Conservation (phyloP, 2,113 vertebrate species). For the Gallinago paraguaiae region DNA sequence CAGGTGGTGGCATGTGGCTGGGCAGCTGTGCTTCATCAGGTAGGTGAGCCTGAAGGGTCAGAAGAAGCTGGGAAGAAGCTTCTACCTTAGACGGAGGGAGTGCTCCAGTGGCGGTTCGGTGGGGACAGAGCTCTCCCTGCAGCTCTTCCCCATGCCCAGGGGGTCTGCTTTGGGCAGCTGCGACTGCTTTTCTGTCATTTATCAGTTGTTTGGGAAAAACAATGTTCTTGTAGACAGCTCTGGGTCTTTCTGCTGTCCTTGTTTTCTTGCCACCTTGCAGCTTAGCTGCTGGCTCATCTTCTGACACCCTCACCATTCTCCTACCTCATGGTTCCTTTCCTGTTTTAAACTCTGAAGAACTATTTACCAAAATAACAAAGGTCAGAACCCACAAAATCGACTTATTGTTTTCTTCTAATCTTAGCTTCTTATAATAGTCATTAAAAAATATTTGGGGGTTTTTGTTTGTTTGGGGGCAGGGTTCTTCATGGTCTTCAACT, state of each 20-base stretch:
- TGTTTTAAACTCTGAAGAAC: neutral
- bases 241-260: neutral
- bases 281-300: neutral
- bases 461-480: neutral
- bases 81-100: neutral
- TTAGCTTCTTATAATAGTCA: neutral
- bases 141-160: rapidly evolving
- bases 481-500: neutral
- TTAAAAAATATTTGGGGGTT: neutral
- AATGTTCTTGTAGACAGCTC: neutral
- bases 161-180: neutral
- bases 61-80: neutral
- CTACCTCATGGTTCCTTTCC: neutral
- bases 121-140: neutral
- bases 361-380: neutral
- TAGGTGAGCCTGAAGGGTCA: no score
- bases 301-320: neutral
- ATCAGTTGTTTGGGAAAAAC: neutral
- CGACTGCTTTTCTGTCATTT: neutral
- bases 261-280: neutral
- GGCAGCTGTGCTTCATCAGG: rapidly evolving
- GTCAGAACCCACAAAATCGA: rapidly evolving
- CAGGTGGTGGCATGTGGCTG: rapidly evolving
- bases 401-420: neutral
- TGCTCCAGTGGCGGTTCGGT: rapidly evolving